phyloP scores from a whole-genome alignment of 2,888 invertebrate species.

The Lottia gigantea region DNA sequence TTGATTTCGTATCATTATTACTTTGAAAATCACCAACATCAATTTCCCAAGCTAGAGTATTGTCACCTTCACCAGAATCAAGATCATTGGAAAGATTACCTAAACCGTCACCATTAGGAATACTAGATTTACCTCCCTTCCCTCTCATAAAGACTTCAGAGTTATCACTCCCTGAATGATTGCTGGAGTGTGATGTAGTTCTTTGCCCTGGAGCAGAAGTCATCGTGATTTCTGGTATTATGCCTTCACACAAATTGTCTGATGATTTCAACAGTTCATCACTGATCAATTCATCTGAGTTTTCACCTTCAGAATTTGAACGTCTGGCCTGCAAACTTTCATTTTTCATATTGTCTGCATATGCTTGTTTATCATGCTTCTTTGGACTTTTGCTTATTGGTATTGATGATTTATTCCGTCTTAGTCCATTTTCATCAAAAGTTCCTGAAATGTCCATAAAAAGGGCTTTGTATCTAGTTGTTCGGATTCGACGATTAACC shows the following conservation, averaged over 20 bases:
- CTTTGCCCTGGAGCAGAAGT: background rate
- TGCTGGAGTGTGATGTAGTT: background rate
- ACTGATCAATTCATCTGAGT: background rate
- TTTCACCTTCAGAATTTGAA: background rate
- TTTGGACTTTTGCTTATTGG: background rate
- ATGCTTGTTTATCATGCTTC: constrained; percentile 1
- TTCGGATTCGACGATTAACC: no score
- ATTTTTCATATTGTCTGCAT: constrained; percentile 1
- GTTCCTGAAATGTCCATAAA: background rate
- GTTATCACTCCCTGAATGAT: constrained; percentile 13
- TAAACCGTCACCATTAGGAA: constrained; percentile 14
- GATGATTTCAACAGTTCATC: background rate
- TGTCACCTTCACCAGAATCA: constrained; percentile 19
- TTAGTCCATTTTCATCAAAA: background rate
- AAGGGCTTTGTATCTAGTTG: no score
- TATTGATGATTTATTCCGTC: background rate
- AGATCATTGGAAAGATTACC: constrained; percentile 13
- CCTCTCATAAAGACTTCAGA: constrained; percentile 10
- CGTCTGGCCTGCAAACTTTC: constrained; percentile 1
- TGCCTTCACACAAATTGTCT: constrained; percentile 1
- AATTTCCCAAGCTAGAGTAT: constrained; percentile 36
- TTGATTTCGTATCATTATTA: constrained; percentile 29
- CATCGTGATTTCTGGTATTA: background rate
- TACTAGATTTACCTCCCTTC: constrained; percentile 22
- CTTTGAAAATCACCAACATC: constrained; percentile 34